Conservation (phyloP, 23 tunicate species). For the Halocynthia roretzi region DNA sequence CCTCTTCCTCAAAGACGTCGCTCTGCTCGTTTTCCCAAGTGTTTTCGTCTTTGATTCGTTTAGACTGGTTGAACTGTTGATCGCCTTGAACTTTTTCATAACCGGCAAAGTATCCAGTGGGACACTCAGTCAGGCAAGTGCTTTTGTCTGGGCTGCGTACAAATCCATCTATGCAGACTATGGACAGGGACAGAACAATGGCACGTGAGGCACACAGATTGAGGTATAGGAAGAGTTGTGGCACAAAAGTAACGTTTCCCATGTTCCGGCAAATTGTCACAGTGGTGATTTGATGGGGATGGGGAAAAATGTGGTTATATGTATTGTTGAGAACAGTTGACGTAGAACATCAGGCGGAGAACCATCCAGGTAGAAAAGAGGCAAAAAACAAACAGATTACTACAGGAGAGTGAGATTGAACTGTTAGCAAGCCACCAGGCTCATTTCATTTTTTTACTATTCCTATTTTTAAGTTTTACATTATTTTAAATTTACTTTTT, state of each 20-base stretch:
- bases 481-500: too few species aligned
- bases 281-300: background rate
- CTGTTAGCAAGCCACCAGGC: conserved; percentile 76
- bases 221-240: background rate
- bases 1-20: conserved; percentile 15
- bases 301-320: background rate
- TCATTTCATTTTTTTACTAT: background rate
- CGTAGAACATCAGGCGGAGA: background rate
- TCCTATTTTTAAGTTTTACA: too few species aligned
- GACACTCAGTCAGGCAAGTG: conserved; percentile 35
- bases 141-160: conserved; percentile 29
- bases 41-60: conserved; percentile 5
- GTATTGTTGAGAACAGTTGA: background rate
- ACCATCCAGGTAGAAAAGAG: conserved; percentile 38
- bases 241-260: background rate
- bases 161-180: conserved; percentile 45
- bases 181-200: background rate
- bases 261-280: background rate
- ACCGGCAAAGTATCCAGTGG: conserved; percentile 46
- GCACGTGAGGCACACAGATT: background rate
- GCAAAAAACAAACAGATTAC: conserved; percentile 93
- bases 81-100: conserved; percentile 20
- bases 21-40: conserved; percentile 1
- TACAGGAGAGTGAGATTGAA: conserved; percentile 79
- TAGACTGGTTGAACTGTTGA: background rate